Base-by-base conservation (phyloP, 1,140 invertebrate genomes). In the Leucophenga varia region DNA sequence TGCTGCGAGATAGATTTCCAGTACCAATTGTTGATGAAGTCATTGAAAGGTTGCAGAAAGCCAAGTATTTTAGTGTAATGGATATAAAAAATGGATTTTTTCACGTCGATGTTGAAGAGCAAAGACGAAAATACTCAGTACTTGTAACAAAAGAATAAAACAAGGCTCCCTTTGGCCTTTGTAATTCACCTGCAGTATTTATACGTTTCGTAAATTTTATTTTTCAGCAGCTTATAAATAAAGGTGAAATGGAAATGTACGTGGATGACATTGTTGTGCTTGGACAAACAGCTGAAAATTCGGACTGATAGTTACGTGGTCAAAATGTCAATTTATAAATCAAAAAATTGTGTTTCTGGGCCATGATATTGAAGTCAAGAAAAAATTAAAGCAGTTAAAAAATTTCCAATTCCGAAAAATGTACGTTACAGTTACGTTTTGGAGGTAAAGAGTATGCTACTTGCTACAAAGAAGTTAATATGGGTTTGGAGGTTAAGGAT, bases 251-350 rank as follows among this genome's bases (percentile, higher is more conserved):
- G 14, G n/a, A 57, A 19, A 47, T 49, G 1, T 72, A 72, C 40
- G 40, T 72, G 30, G 64, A 72, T 43, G 68, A 69, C 20, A 48
- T 74, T 3, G 41, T 74, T 12, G 47, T 71, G 19, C 45, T 46
- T 45, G 47, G 44, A 14, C 49, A 44, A 9, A 41, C 42, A 46
- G 43, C 71, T 47, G 42, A 59, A 43, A 68, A 47, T 35, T 64
- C 47, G 73, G 74, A 38, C 50, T 81, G 17, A 76, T 78, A 57
- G 20, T 79, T 16, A 72, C 80, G 53, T 74, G 72, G 0, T 56
- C 65, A 13, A 80, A 81, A 63, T 79, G 77, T 44, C 59, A 76
- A 46, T 80, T 81, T 60, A 46, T 77, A 9, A 61, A 61, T 52
- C 57, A 65, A 28, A 69, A 77, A 70, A 55, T 58, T 19, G 34